These are phyloP conservation scores for Eubucco bourcierii DNA, from an alignment of 2,113 vertebrate species.

Conservation along the genomic window DNA sequence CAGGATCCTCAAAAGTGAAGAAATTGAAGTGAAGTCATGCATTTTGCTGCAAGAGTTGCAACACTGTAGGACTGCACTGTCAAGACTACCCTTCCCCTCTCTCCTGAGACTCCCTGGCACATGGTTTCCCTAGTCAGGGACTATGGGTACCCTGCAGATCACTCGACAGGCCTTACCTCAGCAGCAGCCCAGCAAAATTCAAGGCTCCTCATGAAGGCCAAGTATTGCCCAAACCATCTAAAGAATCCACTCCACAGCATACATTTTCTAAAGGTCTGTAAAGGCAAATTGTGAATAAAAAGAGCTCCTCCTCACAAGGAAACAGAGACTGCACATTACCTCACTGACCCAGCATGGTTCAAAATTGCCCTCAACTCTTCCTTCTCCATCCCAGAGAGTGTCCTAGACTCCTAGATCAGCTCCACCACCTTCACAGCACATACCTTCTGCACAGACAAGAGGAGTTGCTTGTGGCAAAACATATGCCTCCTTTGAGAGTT, in stretches of 20 bases:
- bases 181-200: neutral
- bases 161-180: neutral
- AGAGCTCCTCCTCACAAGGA: neutral
- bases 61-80: neutral
- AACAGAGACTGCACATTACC: neutral
- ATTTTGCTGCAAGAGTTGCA: neutral
- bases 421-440: neutral
- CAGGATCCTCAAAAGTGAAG: too few species aligned
- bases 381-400: neutral
- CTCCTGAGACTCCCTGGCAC: neutral
- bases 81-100: neutral
- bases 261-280: neutral
- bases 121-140: neutral
- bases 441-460: accelerated
- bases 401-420: accelerated
- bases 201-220: neutral
- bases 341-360: neutral
- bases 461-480: neutral
- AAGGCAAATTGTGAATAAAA: neutral
- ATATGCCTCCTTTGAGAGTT: accelerated
- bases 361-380: neutral
- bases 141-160: neutral
- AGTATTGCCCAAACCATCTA: neutral
- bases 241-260: accelerated
- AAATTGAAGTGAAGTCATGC: accelerated